Base-by-base conservation (phyloP, 2,888 invertebrate species). In the Hedychridium roseum region DNA sequence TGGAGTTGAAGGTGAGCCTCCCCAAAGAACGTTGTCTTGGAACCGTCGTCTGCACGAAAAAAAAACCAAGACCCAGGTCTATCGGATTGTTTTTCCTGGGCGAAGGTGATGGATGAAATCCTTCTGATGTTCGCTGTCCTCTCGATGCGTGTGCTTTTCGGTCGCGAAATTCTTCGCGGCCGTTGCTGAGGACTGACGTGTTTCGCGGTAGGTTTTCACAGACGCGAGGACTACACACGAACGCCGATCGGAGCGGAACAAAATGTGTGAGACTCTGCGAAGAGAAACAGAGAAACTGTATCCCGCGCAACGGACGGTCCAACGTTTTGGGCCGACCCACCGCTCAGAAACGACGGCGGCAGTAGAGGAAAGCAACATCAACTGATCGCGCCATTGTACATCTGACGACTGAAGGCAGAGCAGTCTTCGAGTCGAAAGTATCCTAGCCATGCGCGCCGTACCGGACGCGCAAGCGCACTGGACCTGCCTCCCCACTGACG, bases 271-370 rank as follows among this genome's bases (percentile, higher is more conserved):
- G 54, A 63, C 43, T 43, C 36, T 41, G 48, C 50, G 38, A 49
- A 46, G 43, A 64, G 54, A 57, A 50, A n/a, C n/a, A n/a, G n/a
- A n/a, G n/a, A n/a, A n/a, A n/a, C 49, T 48, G 34, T 63, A 64
- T 57, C 58, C 60, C 66, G 66, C 64, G 65, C 64, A 50, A 61
- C 67, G 69, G 73, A 76, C 76, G 76, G 76, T 71, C 74, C 73
- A 70, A 74, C 69, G 64, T 64, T 61, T 66, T 64, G 70, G 73
- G 70, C 74, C 74, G 75, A 64, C 75, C 68, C 68, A 73, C 74
- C 75, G 73, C 68, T 78, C 76, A 78, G 74, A 74, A 73, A 77
- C 74, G 62, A 72, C 73, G 68, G 68, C 73, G 67, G 67, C 69
- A 69, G 56, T 59, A 64, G 48, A 51, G 45, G 43, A 36, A 62